Evolutionary conservation across 1,140 invertebrate species (phyloP), one percentile per base, ranked within the genome.

Genomic region (Drosophila sucinea): DNA sequence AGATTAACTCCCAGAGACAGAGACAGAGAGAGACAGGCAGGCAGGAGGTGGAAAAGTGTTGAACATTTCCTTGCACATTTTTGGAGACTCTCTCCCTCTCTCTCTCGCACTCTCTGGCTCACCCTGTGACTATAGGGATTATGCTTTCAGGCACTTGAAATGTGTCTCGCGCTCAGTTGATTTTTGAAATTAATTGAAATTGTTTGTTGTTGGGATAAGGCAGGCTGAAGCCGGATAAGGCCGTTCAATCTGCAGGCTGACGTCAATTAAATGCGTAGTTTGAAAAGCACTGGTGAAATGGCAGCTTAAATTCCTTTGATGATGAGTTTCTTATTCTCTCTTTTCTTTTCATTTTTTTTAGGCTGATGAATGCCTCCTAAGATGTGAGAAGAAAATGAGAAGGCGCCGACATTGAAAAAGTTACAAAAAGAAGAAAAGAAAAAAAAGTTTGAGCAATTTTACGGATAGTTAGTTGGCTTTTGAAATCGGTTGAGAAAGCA

Each of bases 151-250:
- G 57, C 70, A 63, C 72, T 78, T 75, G 66, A 77, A 79, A 56
- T 70, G 67, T 73, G 70, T 69, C 65, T 63, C 61, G 67, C 75
- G 79, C 83, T 82, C 64, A 70, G 82, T 69, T 83, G 83, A 87
- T 71, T 86, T 86, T 82, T 70, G 72, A 86, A 87, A 83, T 87
- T 86, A 86, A 86, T 86, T 86, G 82, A 87, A 86, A 86, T 87
- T 77, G 82, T 76, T 75, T 79, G 17, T 64, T 70, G 57, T 23
- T 10, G n/a, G 65, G 40, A 40, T 77, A 58, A 25, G 27, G 8
- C 32, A 68, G 35, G 11, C n/a, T 29, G 54, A 54, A 67, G 69
- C 55, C 62, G 58, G 57, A 66, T 69, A 65, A 47, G 38, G 54
- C 77, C 27, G 47, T 35, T 58, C 54, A 56, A 58, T 40, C 54